Conservation (phyloP, 2,888 invertebrate genomes). For the Chironomus tentans region DNA sequence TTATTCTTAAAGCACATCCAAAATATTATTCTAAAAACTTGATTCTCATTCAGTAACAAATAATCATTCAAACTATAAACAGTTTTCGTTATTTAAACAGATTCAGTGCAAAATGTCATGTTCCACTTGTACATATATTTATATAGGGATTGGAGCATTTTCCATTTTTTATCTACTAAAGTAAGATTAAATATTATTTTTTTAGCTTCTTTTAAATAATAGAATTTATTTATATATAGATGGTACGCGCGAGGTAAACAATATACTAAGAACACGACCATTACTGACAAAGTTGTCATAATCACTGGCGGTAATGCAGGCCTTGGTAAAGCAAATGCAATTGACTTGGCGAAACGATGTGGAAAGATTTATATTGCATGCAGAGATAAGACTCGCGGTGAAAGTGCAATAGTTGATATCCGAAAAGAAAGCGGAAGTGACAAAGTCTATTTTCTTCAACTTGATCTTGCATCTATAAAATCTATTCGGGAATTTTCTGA, state of each 20-base stretch:
- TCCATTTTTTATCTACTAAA: too few species aligned
- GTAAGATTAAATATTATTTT: too few species aligned
- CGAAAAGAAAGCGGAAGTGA: constrained; percentile 60
- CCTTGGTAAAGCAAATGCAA: constrained; percentile 66
- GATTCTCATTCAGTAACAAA: too few species aligned
- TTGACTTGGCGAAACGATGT: constrained; percentile 61
- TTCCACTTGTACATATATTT: too few species aligned
- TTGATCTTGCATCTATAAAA: constrained; percentile 63
- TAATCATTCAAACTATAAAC: too few species aligned
- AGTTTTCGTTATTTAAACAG: too few species aligned
- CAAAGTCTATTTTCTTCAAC: constrained; percentile 61
- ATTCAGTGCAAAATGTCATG: too few species aligned
- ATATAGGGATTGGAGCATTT: too few species aligned
- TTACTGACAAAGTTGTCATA: constrained; percentile 57
- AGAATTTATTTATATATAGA: neutral
- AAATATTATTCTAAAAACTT: too few species aligned
- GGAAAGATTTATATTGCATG: constrained; percentile 84
- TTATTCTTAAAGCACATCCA: too few species aligned
- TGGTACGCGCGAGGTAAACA: neutral
- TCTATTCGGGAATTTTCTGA: constrained; percentile 60
- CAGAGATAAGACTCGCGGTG: constrained; percentile 66
- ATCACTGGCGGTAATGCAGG: constrained; percentile 77
- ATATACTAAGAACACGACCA: constrained; percentile 36
- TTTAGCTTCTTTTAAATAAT: too few species aligned
- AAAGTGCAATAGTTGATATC: constrained; percentile 55